A percentile compares a stretch with the other conserved stretches of the same genome.
Evolutionary conservation across 2,888 invertebrate genomes (phyloP).

Genomic region (Tetragonula carbonaria): DNA sequence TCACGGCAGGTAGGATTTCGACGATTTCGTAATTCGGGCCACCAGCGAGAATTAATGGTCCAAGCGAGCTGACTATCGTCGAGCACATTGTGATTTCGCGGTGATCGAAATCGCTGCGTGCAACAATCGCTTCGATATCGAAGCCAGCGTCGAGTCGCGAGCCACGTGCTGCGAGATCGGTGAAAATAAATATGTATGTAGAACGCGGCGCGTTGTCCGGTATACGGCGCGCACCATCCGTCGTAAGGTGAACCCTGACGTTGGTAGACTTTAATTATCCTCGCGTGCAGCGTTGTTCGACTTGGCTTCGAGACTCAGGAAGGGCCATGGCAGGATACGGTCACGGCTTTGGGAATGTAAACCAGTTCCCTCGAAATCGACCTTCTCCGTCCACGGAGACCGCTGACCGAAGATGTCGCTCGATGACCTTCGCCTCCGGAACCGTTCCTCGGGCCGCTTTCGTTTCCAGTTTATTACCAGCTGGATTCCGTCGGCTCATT

Average conservation of each 20-base stretch:
- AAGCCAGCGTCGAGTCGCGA: constrained; percentile 6
- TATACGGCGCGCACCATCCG: constrained; percentile 41
- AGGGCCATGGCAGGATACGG: constrained; percentile 43
- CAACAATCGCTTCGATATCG: constrained; percentile 25
- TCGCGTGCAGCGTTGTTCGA: constrained; percentile 51
- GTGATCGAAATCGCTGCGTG: constrained; percentile 41
- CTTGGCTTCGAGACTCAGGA: constrained; percentile 20
- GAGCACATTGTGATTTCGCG: constrained; percentile 62
- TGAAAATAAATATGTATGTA: constrained; percentile 70
- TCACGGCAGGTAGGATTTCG: no score
- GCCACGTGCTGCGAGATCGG: constrained; percentile 64
- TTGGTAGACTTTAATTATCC: constrained; percentile 57
- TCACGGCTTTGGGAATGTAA: constrained; percentile 61
- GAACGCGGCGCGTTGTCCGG: constrained; percentile 31
- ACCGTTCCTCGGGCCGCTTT: constrained; percentile 37
- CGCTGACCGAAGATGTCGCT: constrained; percentile 26
- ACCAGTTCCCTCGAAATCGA: constrained; percentile 61
- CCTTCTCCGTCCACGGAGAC: not conserved
- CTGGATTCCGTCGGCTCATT: constrained; percentile 26
- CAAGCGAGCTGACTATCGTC: constrained; percentile 23
- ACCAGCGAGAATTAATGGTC: constrained; percentile 38
- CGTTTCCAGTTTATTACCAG: constrained; percentile 4
- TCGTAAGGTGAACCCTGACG: constrained; percentile 46
- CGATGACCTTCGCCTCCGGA: constrained; percentile 45
- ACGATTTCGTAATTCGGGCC: constrained; percentile 34